Evolutionary conservation across 2,113 vertebrate species (phyloP), one percentile per base, ranked within the genome.

Genomic region (Xenopus borealis): DNA sequence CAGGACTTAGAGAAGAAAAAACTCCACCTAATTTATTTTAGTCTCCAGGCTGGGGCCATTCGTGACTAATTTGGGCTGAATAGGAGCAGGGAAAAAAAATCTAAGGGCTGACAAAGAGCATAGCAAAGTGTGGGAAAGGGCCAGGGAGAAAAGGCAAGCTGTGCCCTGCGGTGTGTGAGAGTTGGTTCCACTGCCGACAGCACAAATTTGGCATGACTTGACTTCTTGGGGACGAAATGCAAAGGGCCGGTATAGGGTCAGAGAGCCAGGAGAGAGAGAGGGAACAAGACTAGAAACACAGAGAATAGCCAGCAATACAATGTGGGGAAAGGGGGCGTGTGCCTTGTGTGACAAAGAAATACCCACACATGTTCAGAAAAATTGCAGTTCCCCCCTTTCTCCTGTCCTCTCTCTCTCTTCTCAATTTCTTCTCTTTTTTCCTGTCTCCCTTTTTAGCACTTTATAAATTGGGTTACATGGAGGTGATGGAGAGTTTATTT

Each of bases 31-130:
- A 82, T 81, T 85, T 83, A 83, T 84, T 84, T 85, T 80, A 81
- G 83, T 82, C 81, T 47, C 71, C 53, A 13, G 74, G 82, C 83
- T 59, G 78, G 81, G 85, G 81, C 81, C 69, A 76, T 82, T 86
- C 82, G 81, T 85, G 83, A 84, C 85, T 84, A 84, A 86, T 86
- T 85, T 83, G 84, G 79, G 78, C 66, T 85, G 84, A 86, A 86
- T 83, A 79, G 84, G 66, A 52, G 72, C 62, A 80, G 80, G n/a
- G n/a, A 82, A 80, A 82, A 79, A 81, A 81, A 82, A 80, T 79
- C 83, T 78, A 80, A 57, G 62, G 82, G 79, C 52, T 63, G 73
- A 83, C 83, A 84, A 83, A 81, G 84, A 83, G 81, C 65, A 8
- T 78, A 75, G 70, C 70, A 82, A 80, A 84, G 85, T 83, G 84